Evolutionary conservation across 1,140 invertebrate species (phyloP), one percentile per base, ranked within the genome.

Genomic region (Trachelipus rathkii): DNA sequence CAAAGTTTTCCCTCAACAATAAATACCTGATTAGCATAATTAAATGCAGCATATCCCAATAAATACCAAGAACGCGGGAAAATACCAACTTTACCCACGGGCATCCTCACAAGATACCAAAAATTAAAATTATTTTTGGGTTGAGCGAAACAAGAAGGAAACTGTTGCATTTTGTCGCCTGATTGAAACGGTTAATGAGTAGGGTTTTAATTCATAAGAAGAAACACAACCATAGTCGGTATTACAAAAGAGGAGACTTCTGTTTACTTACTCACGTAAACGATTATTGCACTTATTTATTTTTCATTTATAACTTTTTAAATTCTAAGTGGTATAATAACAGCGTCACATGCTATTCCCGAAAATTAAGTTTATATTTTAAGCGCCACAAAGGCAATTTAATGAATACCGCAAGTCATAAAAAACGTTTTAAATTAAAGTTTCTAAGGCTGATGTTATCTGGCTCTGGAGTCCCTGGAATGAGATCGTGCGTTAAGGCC

Each of bases 231-330:
- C 33, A 6, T 33, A 19, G 50, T 13, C 11, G 50, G 50, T 60
- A 60, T 60, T 60, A 60, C 50, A 60, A 60, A 60, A 60, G 11
- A 60, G 33, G 19, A 60, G 50, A 15, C 50, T 60, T 19, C 11
- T 60, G 50, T 60, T 60, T 60, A 60, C 50, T 13, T 60, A 60
- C 19, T 60, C 50, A 8, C 50, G 19, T 60, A 60, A 60, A 60
- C 50, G 50, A 60, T 60, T 60, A 60, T 60, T 60, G 19, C 19
- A 19, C 19, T 60, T 60, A 60, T 60, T 60, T 60, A 60, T 60
- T 60, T 60, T 60, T 60, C 50, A 60, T 60, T 60, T 60, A 60
- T 60, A 60, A 60, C 50, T 60, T 60, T 60, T 60, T 60, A 60
- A 60, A 60, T 60, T 60, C 50, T 60, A 60, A 60, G 50, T 60